Base-by-base conservation (phyloP, 2,113 vertebrate genomes). In the Bubalus kerabau region DNA sequence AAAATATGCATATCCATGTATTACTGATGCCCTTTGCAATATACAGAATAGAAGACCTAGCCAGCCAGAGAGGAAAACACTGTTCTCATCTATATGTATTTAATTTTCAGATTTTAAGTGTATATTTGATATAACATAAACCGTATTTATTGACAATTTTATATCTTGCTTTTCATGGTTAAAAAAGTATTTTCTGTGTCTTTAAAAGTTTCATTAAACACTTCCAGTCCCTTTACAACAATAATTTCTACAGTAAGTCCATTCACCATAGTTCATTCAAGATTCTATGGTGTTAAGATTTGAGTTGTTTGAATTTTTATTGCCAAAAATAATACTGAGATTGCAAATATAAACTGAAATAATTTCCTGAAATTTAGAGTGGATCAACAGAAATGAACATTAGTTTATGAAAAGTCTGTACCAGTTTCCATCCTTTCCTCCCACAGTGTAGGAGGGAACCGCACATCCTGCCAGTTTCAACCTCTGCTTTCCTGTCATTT, bases 321-420 rank as follows among this genome's bases (percentile, higher is more conserved):
- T 92, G 46, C 19, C 24, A 59, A 90, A 95, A 78, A 71, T 43
- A 78, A 52, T 28, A 36, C 9, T 19, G 16, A 46, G 11, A 36
- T 46, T 59, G 30, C 2, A 62, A 60, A 10, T 30, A 81, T 9
- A 46, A 57, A 30, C 1, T 46, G 83, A 96, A 48, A 5, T 46
- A 16, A 36, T 78, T 81, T 90, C 90, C 15, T 85, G 40, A 95
- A 46, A 76, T 82, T 60, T 80, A 52, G 36, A 94, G 46, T 43
- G 71, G 28, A 19, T 82, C 3, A 82, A 4, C 43, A 4, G 50
- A 83, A 84, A 60, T 84, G 23, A 62, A 60, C 32, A 62, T 48
- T 36, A 71, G 19, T 64, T 32, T 82, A 50, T 74, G n/a, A 74
- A 74, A 60, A 91, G 23, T 11, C 7, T 52, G 2, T n/a, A 84